Base-by-base conservation (phyloP, 1,140 invertebrate genomes). In the Daktulosphaira vitifoliae region DNA sequence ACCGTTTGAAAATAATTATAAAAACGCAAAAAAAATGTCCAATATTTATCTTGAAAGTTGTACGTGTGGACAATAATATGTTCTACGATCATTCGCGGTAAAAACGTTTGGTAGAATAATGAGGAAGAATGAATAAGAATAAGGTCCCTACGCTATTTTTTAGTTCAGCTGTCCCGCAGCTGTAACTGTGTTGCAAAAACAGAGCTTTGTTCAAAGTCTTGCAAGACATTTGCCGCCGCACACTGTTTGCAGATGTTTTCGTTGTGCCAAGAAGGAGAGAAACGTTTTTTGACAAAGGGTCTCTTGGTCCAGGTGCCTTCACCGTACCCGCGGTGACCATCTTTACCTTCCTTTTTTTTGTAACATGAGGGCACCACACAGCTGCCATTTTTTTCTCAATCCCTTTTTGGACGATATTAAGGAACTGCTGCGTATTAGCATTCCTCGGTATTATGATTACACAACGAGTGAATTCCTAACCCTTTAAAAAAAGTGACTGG, bases 201-300 rank as follows among this genome's bases (percentile, higher is more conserved):
- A 46, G 56, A 62, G 56, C 56, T 62, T 62, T 62, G 56, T 62
- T 62, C 53, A 62, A 62, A 62, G 56, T 62, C 56, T 62, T 39
- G 56, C 56, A 48, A 62, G 56, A 62, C 56, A 62, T 62, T 62
- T 62, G 54, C 42, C 42, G 29, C 4, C 16, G 53, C 37, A 23
- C 42, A 62, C 56, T 39, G 42, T 62, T 62, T 48, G 56, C 56
- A 62, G 56, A 62, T 62, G 56, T 62, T 62, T 62, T 48, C 39
- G 39, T 62, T 20, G 53, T 56, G 39, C 39, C 7, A 16, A 7
- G 56, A 62, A 62, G 42, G 56, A 62, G 56, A 62, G 56, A 62
- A 62, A 62, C 56, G 56, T 62, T 62, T 62, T 62, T 62, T 33
- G 56, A 62, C 56, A 62, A 62, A 62, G 56, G 56, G 56, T 62